Base-by-base conservation (phyloP, 2,797 vertebrate species). In the Argyrosomus regius region DNA sequence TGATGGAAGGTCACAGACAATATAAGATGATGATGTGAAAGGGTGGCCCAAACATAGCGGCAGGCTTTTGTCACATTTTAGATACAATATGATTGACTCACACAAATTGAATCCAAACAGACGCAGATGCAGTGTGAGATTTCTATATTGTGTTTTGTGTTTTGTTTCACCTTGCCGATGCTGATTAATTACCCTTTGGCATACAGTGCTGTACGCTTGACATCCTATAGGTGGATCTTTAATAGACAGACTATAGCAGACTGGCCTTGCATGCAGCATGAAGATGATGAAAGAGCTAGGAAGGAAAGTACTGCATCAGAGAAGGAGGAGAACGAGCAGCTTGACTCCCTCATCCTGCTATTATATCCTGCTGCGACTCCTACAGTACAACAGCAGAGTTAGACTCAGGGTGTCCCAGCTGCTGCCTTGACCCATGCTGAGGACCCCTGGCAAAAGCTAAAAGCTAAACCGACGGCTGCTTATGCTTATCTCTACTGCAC, bases 401-500 rank as follows among this genome's bases (percentile, higher is more conserved):
- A 26, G 59, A 81, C 59, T 45, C 24, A 39, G 7, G 71, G 49
- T 66, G 50, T 73, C 63, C 67, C 45, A 66, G 78, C 72, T 78
- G 75, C 54, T 72, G 75, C 72, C 54, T 54, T 8, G 31, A 76
- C 58, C 71, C 49, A 28, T 50, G 57, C 63, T 72, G 62, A 86
- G 65, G 75, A 86, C 71, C 52, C 39, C 35, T 60, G 83, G 75
- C 68, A 66, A 75, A 73, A 69, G 72, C 66, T 64, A 43, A 43
- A 41, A 70, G 75, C 60, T 28, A 75, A 57, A 77, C 52, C 50
- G 56, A 46, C 18, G n/a, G 79, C 75, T 81, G 41, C 35, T 39
- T 39, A 39, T 1, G 8, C 80, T 82, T 70, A 52, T 56, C 81
- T 80, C 63, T 26, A 3, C 59, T 53, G 28, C 58, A n/a, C 45